phyloP scores from a whole-genome alignment of 2,113 vertebrate species.

The Catharus bicknelli region DNA sequence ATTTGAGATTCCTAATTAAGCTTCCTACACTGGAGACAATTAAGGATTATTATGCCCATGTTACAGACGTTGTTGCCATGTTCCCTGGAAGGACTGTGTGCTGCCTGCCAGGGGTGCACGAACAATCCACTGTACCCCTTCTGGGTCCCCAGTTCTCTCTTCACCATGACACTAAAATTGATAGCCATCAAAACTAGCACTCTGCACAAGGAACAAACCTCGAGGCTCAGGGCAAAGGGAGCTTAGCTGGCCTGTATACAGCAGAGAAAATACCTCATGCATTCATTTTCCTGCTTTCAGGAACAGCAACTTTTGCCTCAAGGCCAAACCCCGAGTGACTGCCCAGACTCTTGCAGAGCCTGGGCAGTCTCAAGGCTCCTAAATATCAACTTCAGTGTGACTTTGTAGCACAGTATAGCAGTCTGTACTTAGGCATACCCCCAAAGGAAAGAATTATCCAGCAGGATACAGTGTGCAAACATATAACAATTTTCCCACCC shows the following conservation, averaged over 20 bases:
- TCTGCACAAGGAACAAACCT: neutral
- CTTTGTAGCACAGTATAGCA: neutral
- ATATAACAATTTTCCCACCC: neutral
- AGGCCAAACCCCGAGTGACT: neutral
- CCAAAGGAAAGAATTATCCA: neutral
- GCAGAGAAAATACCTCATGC: neutral
- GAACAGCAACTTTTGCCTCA: neutral
- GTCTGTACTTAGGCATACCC: neutral
- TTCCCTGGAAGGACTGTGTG: neutral
- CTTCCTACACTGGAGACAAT: neutral
- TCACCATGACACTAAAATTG: neutral
- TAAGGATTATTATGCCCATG: neutral
- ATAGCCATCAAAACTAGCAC: neutral
- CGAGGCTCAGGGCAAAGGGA: neutral
- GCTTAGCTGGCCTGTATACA: neutral
- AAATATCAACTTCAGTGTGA: neutral
- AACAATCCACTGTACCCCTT: neutral
- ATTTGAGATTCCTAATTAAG: conserved; percentile 25
- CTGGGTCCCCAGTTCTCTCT: neutral
- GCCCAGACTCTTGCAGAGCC: neutral
- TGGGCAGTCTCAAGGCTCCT: neutral
- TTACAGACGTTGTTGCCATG: neutral
- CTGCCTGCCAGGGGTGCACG: neutral
- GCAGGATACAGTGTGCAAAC: neutral
- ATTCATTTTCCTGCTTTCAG: neutral